A percentile compares a stretch with the other conserved stretches of the same genome.
Conservation (phyloP, 2,113 vertebrate genomes). For the Myxocyprinus asiaticus region DNA sequence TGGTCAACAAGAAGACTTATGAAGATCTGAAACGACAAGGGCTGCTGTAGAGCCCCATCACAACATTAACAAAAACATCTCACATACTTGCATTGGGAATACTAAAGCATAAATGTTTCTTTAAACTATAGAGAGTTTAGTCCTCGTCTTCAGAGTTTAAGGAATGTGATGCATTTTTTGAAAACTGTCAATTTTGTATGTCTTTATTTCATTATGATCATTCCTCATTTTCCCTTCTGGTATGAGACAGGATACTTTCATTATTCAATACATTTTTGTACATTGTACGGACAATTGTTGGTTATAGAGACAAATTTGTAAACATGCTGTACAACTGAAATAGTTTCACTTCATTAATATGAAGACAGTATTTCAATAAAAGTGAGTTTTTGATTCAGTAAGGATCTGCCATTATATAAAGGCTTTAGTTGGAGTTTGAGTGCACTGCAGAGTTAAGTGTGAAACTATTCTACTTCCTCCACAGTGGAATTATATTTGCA, state of each 20-base stretch:
- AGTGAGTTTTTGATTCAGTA: too few relatives aligned
- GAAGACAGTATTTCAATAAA: too few relatives aligned
- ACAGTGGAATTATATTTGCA: too few relatives aligned
- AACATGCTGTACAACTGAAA: neutral
- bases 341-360: too few relatives aligned
- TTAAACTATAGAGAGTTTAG: too few relatives aligned
- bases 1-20: slow-evolving; percentile 98
- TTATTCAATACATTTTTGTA: slow-evolving; percentile 66
- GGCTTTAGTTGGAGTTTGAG: too few relatives aligned
- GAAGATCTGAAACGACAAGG: slow-evolving; percentile 98
- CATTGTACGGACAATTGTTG: slow-evolving; percentile 39
- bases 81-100: neutral
- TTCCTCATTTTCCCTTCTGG: slow-evolving; percentile 35
- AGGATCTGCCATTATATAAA: too few relatives aligned
- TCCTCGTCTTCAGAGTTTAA: neutral
- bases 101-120: neutral
- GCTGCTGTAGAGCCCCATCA: slow-evolving; percentile 76
- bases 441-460: too few relatives aligned
- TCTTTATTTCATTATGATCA: slow-evolving; percentile 51
- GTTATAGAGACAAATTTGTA: neutral
- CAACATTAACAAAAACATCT: too few relatives aligned
- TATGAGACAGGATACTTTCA: slow-evolving; percentile 32
- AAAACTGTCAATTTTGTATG: slow-evolving; percentile 41
- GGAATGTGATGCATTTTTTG: slow-evolving; percentile 42
- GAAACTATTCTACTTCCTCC: too few relatives aligned